Evolutionary conservation across 2,797 vertebrate species (phyloP), one percentile per base, ranked within the genome.

Genomic region (Lacerta agilis): DNA sequence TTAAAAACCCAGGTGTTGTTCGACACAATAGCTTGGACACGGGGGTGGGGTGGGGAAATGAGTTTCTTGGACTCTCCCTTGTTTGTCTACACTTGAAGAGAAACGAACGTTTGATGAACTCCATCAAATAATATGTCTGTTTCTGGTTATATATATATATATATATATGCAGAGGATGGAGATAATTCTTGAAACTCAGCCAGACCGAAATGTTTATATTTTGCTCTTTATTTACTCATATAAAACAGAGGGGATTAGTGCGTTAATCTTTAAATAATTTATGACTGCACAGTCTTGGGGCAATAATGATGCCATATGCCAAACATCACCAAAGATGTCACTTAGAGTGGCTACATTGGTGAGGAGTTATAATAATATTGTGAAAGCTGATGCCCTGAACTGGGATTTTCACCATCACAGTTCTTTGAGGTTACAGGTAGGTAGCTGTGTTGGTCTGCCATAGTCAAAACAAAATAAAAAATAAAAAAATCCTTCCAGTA

Each of bases 21-120:
- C 88, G 33, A n/a, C 55, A 78, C 38, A 13, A 45, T 76, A 8
- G 0, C 0, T 0, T 45, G 1, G 5, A 5, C 36, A 73, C 86
- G 3, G 17, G 29, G 67, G 49, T 81, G 38, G 23, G 0, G 9
- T 4, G 1, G 69, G 75, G 38, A 73, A 4, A 11, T 55, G 36
- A 36, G 0, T 20, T 64, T 75, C 29, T 72, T 45, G 1, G 0
- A 76, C 75, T 13, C 73, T 79, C 4, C 73, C 4, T 6, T 45
- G 9, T 10, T 3, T 87, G 81, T 86, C 36, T 11, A 88, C 83
- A 82, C 45, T 17, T 73, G 75, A 43, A 2, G 49, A 72, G 77
- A 71, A 71, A 11, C 9, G 67, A 72, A 79, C 67, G 33, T 7
- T 79, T 90, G 61, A 20, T 86, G 64, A 88, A 55, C 18, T 88